Conservation (phyloP, 2,888 invertebrate species). For the Steinernema scapterisci region DNA sequence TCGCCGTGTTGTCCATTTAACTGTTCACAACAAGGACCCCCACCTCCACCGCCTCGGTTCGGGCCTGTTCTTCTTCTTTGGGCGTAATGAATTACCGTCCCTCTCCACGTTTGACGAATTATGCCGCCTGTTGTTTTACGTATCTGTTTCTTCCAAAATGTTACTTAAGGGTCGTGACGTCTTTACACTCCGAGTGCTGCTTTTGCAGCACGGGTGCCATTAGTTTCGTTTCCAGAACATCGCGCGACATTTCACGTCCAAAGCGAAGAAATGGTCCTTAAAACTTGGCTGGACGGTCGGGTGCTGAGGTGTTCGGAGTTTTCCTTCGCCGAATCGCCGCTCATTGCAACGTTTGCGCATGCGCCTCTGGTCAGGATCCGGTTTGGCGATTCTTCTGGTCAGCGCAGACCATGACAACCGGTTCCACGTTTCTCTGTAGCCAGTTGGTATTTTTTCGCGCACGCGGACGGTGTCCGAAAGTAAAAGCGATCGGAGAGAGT, state of each 20-base stretch:
- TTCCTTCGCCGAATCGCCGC: neutral
- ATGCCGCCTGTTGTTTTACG: conserved; percentile 6
- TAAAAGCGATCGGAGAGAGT: conserved; percentile 26
- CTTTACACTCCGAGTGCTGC: too few species aligned
- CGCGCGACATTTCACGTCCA: too few species aligned
- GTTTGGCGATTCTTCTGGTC: conserved; percentile 32
- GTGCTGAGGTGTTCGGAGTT: conserved; percentile 14
- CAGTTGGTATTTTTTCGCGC: conserved; percentile 33
- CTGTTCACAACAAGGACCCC: neutral
- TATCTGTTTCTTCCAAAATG: neutral
- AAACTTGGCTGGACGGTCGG: too few species aligned
- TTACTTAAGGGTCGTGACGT: neutral
- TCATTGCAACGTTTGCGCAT: conserved; percentile 29
- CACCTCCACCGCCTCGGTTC: neutral
- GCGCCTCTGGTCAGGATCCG: conserved; percentile 20
- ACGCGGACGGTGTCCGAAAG: conserved; percentile 27
- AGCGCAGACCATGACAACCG: conserved; percentile 31
- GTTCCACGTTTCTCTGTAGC: conserved; percentile 30
- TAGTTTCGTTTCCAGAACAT: too few species aligned
- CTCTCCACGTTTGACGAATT: conserved; percentile 17
- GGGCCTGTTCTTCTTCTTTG: neutral
- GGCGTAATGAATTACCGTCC: neutral
- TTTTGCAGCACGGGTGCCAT: too few species aligned
- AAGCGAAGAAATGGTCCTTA: too few species aligned
- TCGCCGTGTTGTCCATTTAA: neutral